These are phyloP conservation scores for Phyllotis vaccarum DNA, from an alignment of 2,797 vertebrate genomes.

Conservation along the genomic window DNA sequence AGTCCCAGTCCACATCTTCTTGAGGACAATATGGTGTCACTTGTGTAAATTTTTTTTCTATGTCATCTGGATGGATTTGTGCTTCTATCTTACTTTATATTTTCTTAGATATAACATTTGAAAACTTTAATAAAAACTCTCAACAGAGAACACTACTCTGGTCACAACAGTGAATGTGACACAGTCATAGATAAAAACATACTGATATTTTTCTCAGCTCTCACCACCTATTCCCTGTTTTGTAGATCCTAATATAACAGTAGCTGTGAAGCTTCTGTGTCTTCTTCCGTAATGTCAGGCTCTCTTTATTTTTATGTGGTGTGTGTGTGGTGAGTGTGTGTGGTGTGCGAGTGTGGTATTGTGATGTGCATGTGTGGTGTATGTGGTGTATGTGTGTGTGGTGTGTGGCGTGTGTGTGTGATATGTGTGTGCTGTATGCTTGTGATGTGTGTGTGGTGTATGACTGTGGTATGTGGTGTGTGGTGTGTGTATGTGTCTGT, in stretches of 20 bases:
- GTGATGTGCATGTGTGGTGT: no score
- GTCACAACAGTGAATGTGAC: neutral
- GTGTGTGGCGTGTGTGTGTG: neutral
- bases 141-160: conserved; percentile 1
- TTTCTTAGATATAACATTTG: neutral
- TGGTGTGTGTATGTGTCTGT: no score
- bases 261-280: conserved; percentile 33
- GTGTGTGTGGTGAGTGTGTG: neutral
- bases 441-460: no score
- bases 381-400: neutral
- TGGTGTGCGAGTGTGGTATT: no score
- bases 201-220: neutral
- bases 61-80: neutral
- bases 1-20: conserved; percentile 39
- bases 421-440: neutral
- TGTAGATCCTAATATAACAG: conserved; percentile 8
- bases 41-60: neutral
- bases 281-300: neutral
- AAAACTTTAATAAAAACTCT: neutral
- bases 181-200: neutral
- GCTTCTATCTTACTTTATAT: neutral
- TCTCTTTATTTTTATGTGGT: neutral
- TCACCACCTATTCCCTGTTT: neutral
- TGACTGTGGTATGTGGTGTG: no score
- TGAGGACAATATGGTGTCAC: conserved; percentile 38